Conservation (phyloP, 2,113 vertebrate species). For the Rousettus leschenaultii region DNA sequence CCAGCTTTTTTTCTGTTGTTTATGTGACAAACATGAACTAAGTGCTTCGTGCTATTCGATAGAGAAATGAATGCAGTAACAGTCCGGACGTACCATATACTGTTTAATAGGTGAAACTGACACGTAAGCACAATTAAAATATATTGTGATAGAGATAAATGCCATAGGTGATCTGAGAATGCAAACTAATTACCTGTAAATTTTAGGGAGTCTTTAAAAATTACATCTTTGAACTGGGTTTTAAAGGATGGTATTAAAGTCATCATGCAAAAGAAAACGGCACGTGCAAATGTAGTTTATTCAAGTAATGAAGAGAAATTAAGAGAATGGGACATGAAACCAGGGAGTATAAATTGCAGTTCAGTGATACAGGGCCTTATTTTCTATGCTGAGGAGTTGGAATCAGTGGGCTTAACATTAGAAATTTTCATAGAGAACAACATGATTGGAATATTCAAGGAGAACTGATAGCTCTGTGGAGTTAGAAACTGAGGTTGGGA, state of each 20-base stretch:
- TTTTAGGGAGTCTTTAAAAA: slow-evolving; percentile 14
- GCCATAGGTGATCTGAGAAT: not conserved
- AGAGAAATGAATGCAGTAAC: not conserved
- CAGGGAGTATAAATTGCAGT: not conserved
- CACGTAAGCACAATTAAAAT: not conserved
- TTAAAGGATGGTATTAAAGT: not conserved
- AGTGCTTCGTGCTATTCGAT: not conserved
- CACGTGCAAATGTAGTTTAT: not conserved
- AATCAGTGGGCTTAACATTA: not conserved
- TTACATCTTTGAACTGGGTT: not conserved
- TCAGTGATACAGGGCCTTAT: not conserved
- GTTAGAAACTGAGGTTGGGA: not conserved
- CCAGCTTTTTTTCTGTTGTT: not conserved
- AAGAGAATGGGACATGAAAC: not conserved
- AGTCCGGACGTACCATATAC: not conserved
- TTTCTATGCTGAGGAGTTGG: not conserved
- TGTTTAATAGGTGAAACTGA: not conserved
- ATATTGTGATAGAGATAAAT: not conserved
- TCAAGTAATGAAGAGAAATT: not conserved
- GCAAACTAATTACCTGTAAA: not conserved
- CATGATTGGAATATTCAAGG: not conserved
- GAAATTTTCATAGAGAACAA: not conserved
- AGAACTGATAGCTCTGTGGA: not conserved
- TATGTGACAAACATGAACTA: not conserved
- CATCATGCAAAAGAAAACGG: not conserved